Evolutionary conservation across 2,888 invertebrate genomes (phyloP), one percentile per base, ranked within the genome.

Genomic region (Diloba caeruleocephala): DNA sequence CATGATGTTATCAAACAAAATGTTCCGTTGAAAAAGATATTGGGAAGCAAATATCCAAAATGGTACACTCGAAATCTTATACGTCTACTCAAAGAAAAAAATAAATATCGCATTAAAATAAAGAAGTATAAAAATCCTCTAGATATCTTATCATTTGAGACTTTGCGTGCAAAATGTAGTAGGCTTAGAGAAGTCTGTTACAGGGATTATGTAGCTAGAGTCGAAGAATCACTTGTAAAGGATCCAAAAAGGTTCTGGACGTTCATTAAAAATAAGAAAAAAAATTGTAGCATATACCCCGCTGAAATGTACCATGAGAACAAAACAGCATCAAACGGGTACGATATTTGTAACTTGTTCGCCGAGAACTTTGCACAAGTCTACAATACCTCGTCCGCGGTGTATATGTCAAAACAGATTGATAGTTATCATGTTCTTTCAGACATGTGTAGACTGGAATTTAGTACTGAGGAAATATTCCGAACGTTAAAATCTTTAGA

Each of bases 161-260:
- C 28, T 14, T 29, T 59, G 2, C 44, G 37, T 7, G n/a, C 26
- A 12, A 32, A 39, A 41, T 48, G 39, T 19, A 9, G 32, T 3
- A 42, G 17, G 7, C 32, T 32, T 2, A 25, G 1, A 8, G n/a
- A 19, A 1, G n/a, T 0, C 1, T 42, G 42, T 2, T 42, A 42
- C 5, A 42, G 8, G 10, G 7, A 13, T 7, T 54, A 67, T 10
- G 23, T 56, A 3, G 15, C 13, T 0, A 33, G 26, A 8, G 17
- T 59, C 1, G 59, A 64, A 41, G 21, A 26, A 9, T 41, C 33
- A 7, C 1, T 64, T 0, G 29, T 10, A n/a, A 42, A 15, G 2
- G 61, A 63, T 38, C 54, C 63, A 0, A 61, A 63, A 53, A 6
- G 48, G 8, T 44, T 63, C 9, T 66, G 59, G 63, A 43, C 57